These are phyloP conservation scores for Arctia plantaginis DNA, from an alignment of 2,888 invertebrate species.

Conservation along the genomic window DNA sequence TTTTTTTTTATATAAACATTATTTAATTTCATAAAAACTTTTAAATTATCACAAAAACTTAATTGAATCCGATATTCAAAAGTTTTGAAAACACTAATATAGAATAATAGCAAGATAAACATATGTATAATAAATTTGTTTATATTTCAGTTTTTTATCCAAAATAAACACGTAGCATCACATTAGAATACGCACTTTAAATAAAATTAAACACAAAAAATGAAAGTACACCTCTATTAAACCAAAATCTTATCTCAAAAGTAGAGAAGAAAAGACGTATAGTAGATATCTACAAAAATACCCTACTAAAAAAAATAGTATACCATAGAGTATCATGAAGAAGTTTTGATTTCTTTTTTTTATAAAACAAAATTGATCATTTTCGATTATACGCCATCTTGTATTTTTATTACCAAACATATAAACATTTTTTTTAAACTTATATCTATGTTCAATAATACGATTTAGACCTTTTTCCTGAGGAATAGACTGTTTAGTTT, in stretches of 20 bases:
- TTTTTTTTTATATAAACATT: neutral
- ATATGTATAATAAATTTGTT: neutral
- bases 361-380: neutral
- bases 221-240: neutral
- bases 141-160: neutral
- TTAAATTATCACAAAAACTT: neutral
- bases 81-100: neutral
- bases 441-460: neutral
- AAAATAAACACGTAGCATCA: neutral
- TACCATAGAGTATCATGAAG: neutral
- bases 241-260: neutral
- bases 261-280: neutral
- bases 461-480: neutral
- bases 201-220: constrained; percentile 4
- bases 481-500: neutral
- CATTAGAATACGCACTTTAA: neutral
- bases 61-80: neutral
- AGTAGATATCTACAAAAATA: neutral
- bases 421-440: neutral
- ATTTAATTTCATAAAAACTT: too few species aligned
- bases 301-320: neutral
- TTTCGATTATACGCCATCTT: neutral
- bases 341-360: neutral
- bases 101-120: neutral
- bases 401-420: neutral